A percentile compares a stretch with the other conserved stretches of the same genome.
Evolutionary conservation across 53 echinoderm and acorn worm genomes (phyloP).

Genomic region (Zoroaster sp.): DNA sequence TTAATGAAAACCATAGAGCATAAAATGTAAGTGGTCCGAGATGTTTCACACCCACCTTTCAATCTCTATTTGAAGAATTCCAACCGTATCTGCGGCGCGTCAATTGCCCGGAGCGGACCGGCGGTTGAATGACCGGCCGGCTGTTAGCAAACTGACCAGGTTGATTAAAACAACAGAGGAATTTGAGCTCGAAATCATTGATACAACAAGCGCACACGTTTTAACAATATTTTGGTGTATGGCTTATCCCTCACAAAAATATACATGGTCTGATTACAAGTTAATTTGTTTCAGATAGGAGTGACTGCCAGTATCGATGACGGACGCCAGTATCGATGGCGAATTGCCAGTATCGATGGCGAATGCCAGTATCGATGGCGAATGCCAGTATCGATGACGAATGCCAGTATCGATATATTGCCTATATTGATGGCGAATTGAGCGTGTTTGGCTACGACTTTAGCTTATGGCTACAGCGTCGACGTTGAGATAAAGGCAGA

Average conservation of each 20-base stretch:
- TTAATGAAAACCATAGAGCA: no score
- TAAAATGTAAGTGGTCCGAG: no score
- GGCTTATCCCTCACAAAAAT: slow-evolving; percentile 22
- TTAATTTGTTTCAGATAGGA: slow-evolving; percentile 41
- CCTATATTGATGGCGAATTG: no score
- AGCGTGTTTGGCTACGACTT: no score
- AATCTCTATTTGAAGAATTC: background rate
- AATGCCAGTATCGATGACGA: no score
- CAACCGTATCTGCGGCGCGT: background rate
- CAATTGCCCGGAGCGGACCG: background rate
- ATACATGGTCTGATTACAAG: slow-evolving; percentile 20
- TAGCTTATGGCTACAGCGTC: no score
- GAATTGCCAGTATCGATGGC: no score
- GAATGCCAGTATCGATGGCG: no score
- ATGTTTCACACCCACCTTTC: background rate
- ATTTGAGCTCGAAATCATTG: background rate
- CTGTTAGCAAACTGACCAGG: background rate
- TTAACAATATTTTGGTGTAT: slow-evolving; percentile 2
- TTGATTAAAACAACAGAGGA: slow-evolving; percentile 29
- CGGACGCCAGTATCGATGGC: no score
- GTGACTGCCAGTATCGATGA: background rate
- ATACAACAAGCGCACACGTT: slow-evolving; percentile 8
- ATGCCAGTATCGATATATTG: no score
- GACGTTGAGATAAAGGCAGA: no score
- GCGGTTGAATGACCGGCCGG: slow-evolving; percentile 41